These are phyloP conservation scores for Tupaia tana DNA, from an alignment of 2,113 vertebrate genomes.

Conservation along the genomic window DNA sequence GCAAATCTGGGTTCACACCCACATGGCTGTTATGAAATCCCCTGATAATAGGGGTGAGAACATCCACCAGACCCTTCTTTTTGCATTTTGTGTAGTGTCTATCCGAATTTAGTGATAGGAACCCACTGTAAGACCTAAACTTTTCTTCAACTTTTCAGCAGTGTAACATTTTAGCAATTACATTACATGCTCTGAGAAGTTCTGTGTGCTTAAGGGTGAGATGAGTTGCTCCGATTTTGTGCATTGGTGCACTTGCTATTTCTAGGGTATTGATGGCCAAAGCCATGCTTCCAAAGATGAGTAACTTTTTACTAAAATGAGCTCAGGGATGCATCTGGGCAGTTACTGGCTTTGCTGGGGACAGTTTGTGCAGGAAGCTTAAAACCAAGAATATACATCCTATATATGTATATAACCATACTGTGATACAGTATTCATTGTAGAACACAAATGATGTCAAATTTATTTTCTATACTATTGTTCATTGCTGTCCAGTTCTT, in stretches of 20 bases:
- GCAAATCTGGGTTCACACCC: not conserved
- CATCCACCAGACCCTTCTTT: not conserved
- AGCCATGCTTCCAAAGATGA: conserved; percentile 34
- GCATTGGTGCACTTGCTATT: conserved; percentile 80
- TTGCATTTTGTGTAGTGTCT: not conserved
- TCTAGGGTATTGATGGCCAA: conserved; percentile 16
- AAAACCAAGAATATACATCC: not conserved
- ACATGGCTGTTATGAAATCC: not conserved
- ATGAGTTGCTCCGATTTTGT: not conserved
- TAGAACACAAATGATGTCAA: not conserved
- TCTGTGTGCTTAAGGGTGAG: conserved; percentile 40
- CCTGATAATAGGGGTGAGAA: not conserved
- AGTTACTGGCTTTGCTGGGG: not conserved
- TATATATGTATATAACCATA: not conserved
- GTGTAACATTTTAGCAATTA: not conserved
- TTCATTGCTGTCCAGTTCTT: not conserved
- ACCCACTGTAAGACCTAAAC: not conserved
- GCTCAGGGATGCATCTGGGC: not conserved
- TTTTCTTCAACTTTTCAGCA: conserved; percentile 59
- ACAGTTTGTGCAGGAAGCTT: not conserved
- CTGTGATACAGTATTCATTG: not conserved
- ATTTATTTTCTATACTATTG: not conserved
- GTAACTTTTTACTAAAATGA: conserved; percentile 11
- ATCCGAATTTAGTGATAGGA: not conserved
- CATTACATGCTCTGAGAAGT: conserved; percentile 45